Evolutionary conservation across 2,888 invertebrate species (phyloP).

Genomic region (Arrhopalites spinosus): DNA sequence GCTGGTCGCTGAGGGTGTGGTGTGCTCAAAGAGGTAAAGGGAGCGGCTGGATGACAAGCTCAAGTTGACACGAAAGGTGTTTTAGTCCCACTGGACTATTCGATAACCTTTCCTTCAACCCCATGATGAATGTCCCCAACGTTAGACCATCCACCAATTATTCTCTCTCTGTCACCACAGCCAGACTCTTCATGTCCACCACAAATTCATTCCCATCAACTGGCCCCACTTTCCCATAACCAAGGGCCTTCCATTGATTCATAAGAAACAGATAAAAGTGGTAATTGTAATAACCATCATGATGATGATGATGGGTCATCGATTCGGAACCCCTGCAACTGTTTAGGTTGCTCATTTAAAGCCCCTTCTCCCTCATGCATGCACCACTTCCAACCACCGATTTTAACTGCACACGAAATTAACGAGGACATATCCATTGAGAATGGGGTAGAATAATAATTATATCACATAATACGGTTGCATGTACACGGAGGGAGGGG

Average conservation of each 20-base stretch:
- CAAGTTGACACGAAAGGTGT: conserved; percentile 54
- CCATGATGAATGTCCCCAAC: conserved; percentile 34
- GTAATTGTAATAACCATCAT: neutral
- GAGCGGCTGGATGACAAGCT: conserved; percentile 52
- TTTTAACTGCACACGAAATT: neutral
- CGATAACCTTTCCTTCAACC: conserved; percentile 28
- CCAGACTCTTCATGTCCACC: neutral
- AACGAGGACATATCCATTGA: no score
- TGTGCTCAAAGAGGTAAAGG: conserved; percentile 33
- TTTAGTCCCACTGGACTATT: conserved; percentile 43
- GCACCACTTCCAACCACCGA: neutral
- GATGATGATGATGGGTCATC: neutral
- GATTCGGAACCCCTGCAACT: neutral
- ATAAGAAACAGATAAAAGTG: no score
- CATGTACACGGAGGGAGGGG: neutral
- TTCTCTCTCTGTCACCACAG: conserved; percentile 10
- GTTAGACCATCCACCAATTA: conserved; percentile 30
- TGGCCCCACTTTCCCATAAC: neutral
- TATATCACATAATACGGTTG: neutral
- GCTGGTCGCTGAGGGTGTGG: conserved; percentile 50
- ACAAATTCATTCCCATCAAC: neutral
- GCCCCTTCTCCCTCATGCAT: neutral
- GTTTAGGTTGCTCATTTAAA: conserved; percentile 14
- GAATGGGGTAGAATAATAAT: neutral
- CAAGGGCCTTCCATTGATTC: no score